Evolutionary conservation across 2,113 vertebrate genomes (phyloP).

Genomic region (Butorides virescens): DNA sequence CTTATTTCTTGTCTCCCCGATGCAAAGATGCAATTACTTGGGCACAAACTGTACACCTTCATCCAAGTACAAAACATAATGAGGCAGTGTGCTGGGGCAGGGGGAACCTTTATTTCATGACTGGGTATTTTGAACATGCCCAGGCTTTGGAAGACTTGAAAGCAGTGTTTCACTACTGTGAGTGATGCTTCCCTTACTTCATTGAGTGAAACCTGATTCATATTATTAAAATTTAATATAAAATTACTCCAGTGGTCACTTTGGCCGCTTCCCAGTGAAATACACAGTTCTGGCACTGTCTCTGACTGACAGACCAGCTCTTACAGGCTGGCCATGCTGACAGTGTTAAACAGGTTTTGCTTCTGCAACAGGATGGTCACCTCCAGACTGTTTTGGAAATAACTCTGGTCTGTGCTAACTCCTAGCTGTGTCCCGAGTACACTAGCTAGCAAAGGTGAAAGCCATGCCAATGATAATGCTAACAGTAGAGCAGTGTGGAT

Average conservation of each 20-base stretch:
- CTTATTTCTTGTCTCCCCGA: background rate
- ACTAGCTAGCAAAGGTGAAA: background rate
- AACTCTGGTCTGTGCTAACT: background rate
- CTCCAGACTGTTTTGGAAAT: background rate
- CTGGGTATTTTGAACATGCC: background rate
- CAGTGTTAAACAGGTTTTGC: background rate
- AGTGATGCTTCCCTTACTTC: background rate
- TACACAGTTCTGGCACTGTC: background rate
- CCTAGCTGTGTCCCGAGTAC: background rate
- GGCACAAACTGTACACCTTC: background rate
- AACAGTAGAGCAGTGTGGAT: background rate
- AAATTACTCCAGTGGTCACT: background rate
- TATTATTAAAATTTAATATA: background rate
- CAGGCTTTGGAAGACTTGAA: background rate
- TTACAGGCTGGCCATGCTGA: background rate
- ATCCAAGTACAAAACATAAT: background rate
- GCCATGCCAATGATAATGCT: background rate
- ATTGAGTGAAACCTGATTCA: background rate
- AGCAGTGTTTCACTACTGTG: background rate
- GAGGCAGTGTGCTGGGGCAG: background rate
- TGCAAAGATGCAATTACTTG: background rate
- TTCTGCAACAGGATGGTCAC: background rate
- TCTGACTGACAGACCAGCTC: background rate
- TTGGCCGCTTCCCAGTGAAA: background rate
- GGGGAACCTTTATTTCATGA: background rate